A percentile compares a stretch with the other conserved stretches of the same genome.
Evolutionary conservation across 1,140 invertebrate species (phyloP).

Genomic region (Microvelia longipes): DNA sequence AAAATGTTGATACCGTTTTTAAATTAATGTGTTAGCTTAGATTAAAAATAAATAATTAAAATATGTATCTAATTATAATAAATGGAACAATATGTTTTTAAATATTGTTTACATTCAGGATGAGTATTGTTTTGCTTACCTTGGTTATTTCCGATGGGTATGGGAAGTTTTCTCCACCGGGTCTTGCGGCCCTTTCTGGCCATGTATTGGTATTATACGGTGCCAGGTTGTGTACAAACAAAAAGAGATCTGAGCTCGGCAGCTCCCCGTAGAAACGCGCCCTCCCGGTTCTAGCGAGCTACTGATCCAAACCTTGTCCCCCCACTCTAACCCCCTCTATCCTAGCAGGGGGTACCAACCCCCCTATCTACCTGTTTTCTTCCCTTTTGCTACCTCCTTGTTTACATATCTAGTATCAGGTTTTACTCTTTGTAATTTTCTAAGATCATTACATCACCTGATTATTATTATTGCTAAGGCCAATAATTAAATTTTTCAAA

Average conservation of each 20-base stretch:
- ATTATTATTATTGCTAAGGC: too few species aligned
- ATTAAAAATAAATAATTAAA: too few species aligned
- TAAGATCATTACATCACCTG: too few species aligned
- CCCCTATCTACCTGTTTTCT: not conserved
- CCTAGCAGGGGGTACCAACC: not conserved
- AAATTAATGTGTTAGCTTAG: too few species aligned
- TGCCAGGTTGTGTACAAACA: not conserved
- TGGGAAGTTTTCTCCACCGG: slow-evolving; percentile 2
- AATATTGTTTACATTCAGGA: not conserved
- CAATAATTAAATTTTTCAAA: too few species aligned
- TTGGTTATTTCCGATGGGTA: not conserved
- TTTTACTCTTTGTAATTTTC: too few species aligned
- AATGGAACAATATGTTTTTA: too few species aligned
- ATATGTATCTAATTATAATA: too few species aligned
- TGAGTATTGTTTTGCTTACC: not conserved
- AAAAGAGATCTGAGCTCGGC: not conserved
- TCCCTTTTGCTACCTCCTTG: not conserved
- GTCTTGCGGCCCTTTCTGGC: not conserved
- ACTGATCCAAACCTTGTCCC: not conserved
- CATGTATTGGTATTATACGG: not conserved
- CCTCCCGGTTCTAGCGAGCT: not conserved
- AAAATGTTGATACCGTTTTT: too few species aligned
- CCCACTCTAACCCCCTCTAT: not conserved
- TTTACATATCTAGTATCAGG: not conserved
- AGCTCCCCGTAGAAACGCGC: not conserved